These are phyloP conservation scores for Acomys russatus DNA, from an alignment of 2,797 vertebrate species.

Conservation along the genomic window DNA sequence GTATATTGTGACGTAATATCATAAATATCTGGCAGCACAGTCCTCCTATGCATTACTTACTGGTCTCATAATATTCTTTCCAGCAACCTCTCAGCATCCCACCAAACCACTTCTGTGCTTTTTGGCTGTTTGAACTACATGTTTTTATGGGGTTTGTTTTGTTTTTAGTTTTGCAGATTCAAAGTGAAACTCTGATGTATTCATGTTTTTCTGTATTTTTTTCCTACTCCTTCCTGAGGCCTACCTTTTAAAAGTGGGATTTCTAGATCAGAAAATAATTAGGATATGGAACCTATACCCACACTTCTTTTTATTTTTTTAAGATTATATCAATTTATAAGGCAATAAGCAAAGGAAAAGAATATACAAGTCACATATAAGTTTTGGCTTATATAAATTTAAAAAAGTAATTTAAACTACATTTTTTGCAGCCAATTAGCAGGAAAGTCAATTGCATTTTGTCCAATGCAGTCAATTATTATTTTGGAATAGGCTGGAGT, in stretches of 20 bases:
- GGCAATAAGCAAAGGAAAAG: not conserved
- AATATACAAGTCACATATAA: not conserved
- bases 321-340: constrained; percentile 18
- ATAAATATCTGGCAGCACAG: not conserved
- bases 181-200: constrained; percentile 23
- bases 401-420: constrained; percentile 43
- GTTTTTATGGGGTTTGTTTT: not conserved
- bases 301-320: constrained; percentile 10
- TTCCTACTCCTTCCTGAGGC: not conserved
- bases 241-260: constrained; percentile 38
- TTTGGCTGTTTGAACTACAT: constrained; percentile 39
- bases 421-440: constrained; percentile 1
- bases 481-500: not conserved
- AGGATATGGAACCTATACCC: not conserved
- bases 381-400: constrained; percentile 19
- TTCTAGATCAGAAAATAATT: constrained; percentile 62
- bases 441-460: not conserved
- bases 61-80: not conserved
- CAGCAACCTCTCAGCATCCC: constrained; percentile 2
- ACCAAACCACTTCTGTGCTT: not conserved
- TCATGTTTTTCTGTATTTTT: not conserved
- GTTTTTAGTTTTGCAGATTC: not conserved
- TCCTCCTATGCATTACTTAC: constrained; percentile 18
- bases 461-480: too few species aligned
- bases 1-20: constrained; percentile 34